phyloP scores from a whole-genome alignment of 1,140 invertebrate species.

The Drosophila sucinea region DNA sequence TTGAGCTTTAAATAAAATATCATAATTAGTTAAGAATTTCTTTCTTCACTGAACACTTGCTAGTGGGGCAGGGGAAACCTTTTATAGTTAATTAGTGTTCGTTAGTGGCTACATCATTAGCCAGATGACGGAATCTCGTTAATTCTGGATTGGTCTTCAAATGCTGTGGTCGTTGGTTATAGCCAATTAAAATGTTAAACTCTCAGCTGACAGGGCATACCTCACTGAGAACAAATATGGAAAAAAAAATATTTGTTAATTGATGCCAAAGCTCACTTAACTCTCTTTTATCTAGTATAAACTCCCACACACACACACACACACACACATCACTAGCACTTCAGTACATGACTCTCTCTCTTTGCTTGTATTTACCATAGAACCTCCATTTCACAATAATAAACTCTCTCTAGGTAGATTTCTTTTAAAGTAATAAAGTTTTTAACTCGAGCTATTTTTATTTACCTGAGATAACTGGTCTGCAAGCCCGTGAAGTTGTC shows the following conservation, averaged over 20 bases:
- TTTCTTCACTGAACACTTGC: neutral
- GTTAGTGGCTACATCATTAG: slow-evolving; percentile 9
- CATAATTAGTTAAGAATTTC: neutral
- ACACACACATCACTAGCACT: too few relatives aligned
- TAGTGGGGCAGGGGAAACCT: slow-evolving; percentile 19
- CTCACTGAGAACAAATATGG: slow-evolving; percentile 14
- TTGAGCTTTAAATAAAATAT: slow-evolving; percentile 4
- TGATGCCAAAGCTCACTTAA: neutral
- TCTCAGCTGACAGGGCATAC: slow-evolving; percentile 3
- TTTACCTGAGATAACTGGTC: too few relatives aligned
- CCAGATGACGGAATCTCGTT: neutral
- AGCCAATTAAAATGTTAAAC: slow-evolving; percentile 57
- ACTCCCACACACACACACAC: too few relatives aligned
- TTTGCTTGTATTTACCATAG: too few relatives aligned
- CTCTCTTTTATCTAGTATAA: neutral
- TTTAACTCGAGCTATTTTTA: too few relatives aligned
- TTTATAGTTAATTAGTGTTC: slow-evolving; percentile 22
- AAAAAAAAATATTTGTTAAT: neutral
- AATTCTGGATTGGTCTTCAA: slow-evolving; percentile 1
- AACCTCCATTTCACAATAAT: too few relatives aligned
- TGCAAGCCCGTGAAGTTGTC: too few relatives aligned
- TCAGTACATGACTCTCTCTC: too few relatives aligned
- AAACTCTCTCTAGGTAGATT: too few relatives aligned
- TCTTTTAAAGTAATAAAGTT: too few relatives aligned
- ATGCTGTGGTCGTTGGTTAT: slow-evolving; percentile 10